Base-by-base conservation (phyloP, 2,113 vertebrate genomes). In the Ellobius talpinus region DNA sequence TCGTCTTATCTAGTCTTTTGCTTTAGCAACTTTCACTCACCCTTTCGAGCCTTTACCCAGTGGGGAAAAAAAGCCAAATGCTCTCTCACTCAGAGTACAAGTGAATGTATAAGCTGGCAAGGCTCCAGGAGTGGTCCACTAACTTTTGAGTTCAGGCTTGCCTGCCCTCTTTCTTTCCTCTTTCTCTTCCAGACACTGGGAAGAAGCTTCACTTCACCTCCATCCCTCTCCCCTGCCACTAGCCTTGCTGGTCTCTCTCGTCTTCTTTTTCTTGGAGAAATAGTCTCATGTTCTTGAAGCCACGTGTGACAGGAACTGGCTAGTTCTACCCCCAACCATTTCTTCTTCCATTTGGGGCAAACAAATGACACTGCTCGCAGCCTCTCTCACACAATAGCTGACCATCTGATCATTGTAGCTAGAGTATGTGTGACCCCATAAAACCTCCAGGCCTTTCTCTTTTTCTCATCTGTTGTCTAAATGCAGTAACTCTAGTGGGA, bases 1-100 rank as follows among this genome's bases (percentile, higher is more conserved):
- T 97, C 94, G 98, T 98, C 97, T 98, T 97, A 97, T 96, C 98
- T 93, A 89, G 96, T 95, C 96, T 97, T 98, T 98, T 98, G 97
- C 97, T 97, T 98, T 91, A 96, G 97, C 79, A 95, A 96, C 95
- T 94, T 95, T 96, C 97, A 98, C 90, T 97, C 47, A 50, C 90
- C 87, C 90, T 95, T 92, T 88, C 73, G 92, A 70, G 95, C 98
- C 96, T 97, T 95, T 96, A 96, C 96, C 95, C 95, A 84, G 52
- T 55, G 52, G 76, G 92, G 96, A 97, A 24, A 47, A 26, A 61
- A 90, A 97, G 36, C 93, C 82, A 97, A 98, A 98, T 98, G 98
- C 97, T 97, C 97, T 97, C 91, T 85, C 79, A 82, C 95, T 96
- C 95, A 52, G 91, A 63, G 33, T 78, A 78, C 89, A 97, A 98